phyloP scores from a whole-genome alignment of 2,888 invertebrate genomes.

The Tolmerus cingulatus region DNA sequence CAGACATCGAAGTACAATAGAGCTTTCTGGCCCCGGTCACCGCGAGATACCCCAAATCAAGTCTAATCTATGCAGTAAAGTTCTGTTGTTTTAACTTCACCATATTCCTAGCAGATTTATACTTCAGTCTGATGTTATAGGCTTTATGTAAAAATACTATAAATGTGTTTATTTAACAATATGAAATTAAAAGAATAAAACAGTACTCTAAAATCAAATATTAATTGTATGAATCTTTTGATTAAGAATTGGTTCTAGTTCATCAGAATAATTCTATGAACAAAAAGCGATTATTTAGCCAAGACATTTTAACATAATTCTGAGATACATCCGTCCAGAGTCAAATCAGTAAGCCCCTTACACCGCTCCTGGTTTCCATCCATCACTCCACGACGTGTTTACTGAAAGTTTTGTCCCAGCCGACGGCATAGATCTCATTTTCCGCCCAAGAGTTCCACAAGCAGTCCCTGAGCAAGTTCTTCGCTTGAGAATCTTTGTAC shows the following conservation, averaged over 20 bases:
- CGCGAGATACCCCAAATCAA: too few species aligned
- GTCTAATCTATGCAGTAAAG: too few species aligned
- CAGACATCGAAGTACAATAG: too few species aligned
- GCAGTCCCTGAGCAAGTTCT: slow-evolving; percentile 52
- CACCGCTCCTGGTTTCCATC: background rate
- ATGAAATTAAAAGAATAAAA: background rate
- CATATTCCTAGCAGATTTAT: background rate
- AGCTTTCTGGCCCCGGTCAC: too few species aligned
- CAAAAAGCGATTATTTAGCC: background rate
- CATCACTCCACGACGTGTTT: slow-evolving; percentile 49
- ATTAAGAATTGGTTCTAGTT: background rate
- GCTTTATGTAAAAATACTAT: too few species aligned
- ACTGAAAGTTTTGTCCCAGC: slow-evolving; percentile 52
- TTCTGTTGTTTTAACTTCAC: too few species aligned
- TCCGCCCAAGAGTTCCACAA: slow-evolving; percentile 50
- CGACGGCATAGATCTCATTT: slow-evolving; percentile 50
- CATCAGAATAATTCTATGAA: background rate
- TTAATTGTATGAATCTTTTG: background rate
- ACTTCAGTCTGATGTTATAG: background rate
- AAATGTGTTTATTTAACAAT: background rate
- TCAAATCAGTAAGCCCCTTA: background rate
- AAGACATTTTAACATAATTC: background rate
- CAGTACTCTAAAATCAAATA: background rate
- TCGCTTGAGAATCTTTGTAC: slow-evolving; percentile 51
- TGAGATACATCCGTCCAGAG: background rate